Percentiles rank a stretch among this genome's conserved stretches.
phyloP scores from a whole-genome alignment of 2,888 invertebrate genomes.

The Dorcus hopei region DNA sequence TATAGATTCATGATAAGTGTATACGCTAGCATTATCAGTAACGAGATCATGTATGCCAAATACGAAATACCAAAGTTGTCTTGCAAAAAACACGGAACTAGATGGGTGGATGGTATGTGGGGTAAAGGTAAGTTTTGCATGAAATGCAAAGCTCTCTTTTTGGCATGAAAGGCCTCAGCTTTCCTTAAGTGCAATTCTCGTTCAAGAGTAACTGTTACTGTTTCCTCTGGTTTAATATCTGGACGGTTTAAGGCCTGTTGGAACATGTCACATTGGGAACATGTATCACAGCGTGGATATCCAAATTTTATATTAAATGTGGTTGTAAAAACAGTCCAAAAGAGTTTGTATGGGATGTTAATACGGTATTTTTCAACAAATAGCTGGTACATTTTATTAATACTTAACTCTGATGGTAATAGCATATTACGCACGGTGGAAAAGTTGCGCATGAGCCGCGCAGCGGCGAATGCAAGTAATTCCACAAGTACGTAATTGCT shows the following conservation, averaged over 20 bases:
- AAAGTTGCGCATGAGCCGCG: no score
- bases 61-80: no score
- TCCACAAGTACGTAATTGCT: no score
- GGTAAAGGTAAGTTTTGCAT: no score
- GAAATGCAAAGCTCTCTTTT: background rate
- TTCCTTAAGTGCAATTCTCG: background rate
- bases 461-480: no score
- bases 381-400: background rate
- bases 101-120: no score
- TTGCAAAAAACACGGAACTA: no score
- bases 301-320: slow-evolving; percentile 2
- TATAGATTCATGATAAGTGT: no score
- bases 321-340: background rate
- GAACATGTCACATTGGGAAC: background rate
- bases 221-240: background rate
- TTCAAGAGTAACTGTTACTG: background rate
- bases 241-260: background rate
- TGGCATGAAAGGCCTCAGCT: background rate
- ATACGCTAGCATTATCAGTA: no score
- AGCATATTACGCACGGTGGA: no score
- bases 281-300: slow-evolving; percentile 1
- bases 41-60: no score
- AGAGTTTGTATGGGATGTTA: background rate
- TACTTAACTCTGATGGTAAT: background rate
- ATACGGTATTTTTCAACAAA: background rate